These are phyloP conservation scores for Phaonia tiefii DNA, from an alignment of 2,888 invertebrate species.

Conservation along the genomic window DNA sequence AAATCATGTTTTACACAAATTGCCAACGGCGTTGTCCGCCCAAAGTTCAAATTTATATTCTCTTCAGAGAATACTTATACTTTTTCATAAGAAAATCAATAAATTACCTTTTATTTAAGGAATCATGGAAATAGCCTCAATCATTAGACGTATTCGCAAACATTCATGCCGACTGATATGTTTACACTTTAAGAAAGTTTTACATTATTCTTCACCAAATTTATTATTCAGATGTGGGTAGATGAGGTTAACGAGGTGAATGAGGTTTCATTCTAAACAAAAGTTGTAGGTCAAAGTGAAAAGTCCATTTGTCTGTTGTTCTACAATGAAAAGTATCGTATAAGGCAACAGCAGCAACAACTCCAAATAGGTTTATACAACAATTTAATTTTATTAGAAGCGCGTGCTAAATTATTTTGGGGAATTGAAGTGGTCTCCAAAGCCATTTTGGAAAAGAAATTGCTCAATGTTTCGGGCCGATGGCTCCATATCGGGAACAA, in stretches of 20 bases:
- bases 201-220: neutral
- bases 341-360: neutral
- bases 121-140: neutral
- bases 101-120: neutral
- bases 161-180: neutral
- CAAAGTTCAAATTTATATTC: neutral
- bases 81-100: neutral
- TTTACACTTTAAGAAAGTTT: neutral
- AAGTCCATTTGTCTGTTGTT: constrained; percentile 22
- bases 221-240: too few species aligned
- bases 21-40: too few species aligned
- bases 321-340: neutral
- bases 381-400: constrained; percentile 47
- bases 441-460: constrained; percentile 51
- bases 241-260: too few species aligned
- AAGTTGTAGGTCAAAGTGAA: neutral
- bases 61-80: neutral
- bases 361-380: neutral
- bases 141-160: neutral
- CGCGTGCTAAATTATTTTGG: constrained; percentile 46
- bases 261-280: neutral
- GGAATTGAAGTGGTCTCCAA: constrained; percentile 49
- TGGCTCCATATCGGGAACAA: neutral
- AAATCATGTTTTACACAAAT: too few species aligned
- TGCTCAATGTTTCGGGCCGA: constrained; percentile 22